These are phyloP conservation scores for Odontothrips loti DNA, from an alignment of 2,888 invertebrate species.

Conservation along the genomic window DNA sequence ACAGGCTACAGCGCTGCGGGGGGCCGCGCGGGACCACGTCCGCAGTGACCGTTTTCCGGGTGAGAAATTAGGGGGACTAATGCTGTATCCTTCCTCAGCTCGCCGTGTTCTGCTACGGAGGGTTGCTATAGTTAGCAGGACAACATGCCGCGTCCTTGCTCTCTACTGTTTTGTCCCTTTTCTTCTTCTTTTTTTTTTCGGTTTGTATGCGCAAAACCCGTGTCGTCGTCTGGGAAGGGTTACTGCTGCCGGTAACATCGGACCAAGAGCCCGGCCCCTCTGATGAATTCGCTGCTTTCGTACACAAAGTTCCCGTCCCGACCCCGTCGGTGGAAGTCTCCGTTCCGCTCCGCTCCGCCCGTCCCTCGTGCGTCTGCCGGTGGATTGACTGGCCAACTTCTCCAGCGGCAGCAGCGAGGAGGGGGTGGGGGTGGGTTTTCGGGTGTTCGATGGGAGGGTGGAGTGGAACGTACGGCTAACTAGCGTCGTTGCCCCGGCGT, in stretches of 20 bases:
- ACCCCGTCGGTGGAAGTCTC: background rate
- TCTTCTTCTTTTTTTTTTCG: too few relatives aligned
- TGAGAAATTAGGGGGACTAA: constrained; percentile 4
- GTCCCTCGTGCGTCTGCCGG: background rate
- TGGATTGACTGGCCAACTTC: background rate
- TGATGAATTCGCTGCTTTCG: background rate
- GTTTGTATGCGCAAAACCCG: too few relatives aligned
- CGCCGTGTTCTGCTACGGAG: background rate
- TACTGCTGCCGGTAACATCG: too few relatives aligned
- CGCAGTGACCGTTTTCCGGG: background rate
- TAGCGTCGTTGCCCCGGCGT: too few relatives aligned
- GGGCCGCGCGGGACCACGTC: background rate
- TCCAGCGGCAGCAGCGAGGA: too few relatives aligned
- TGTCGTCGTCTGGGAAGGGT: too few relatives aligned
- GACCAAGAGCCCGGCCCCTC: background rate
- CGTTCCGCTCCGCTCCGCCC: background rate
- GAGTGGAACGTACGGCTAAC: too few relatives aligned
- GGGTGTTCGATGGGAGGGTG: too few relatives aligned
- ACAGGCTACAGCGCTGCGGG: background rate
- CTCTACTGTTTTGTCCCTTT: background rate
- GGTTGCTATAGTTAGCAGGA: too few relatives aligned
- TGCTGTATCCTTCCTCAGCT: background rate
- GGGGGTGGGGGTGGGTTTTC: too few relatives aligned
- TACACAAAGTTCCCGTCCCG: too few relatives aligned
- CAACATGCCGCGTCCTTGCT: background rate